Evolutionary conservation across 2,888 invertebrate species (phyloP), one percentile per base, ranked within the genome.

Genomic region (Zhengitettix transpicula): DNA sequence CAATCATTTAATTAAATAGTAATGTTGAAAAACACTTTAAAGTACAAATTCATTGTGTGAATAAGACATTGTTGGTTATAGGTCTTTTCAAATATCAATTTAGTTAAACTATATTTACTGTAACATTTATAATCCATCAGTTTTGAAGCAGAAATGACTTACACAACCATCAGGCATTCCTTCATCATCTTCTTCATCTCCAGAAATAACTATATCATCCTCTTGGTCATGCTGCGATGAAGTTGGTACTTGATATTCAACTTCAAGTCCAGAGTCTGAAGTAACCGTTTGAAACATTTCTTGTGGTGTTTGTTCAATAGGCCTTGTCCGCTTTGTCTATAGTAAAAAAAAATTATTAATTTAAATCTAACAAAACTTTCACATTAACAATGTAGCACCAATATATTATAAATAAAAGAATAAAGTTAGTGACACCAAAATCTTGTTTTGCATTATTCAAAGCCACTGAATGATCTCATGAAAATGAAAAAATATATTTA

Each of bases 181-280:
- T 56, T 73, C 74, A 57, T 76, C 76, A 42, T 74, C 76, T 62
- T 77, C 77, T 66, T 84, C 85, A 0, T 87, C 87, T 69, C 87
- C 88, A 0, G 87, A 85, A 8, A 86, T 83, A 54, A 88, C 84
- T 52, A 88, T 85, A 65, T 89, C 88, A 69, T 89, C 89, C 68
- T 89, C 76, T 69, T 89, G 89, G 70, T 90, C 90, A 61, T 89
- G 81, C 68, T 90, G 89, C 41, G 89, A 89, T 28, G 89, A 89
- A 0, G 90, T 90, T 10, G 90, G 89, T 61, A 90, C 89, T 75
- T 90, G 85, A 70, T 85, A 85, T 69, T 88, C 87, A n/a, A 85
- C 85, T 68, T 84, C 83, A 55, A 81, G 68, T 40, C 76, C 81
- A 3, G 81, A 82, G 64, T 82, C 78, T 60, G 80, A 79, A 65